These are phyloP conservation scores for Papilio glaucus DNA, from an alignment of 1,140 invertebrate genomes.

Conservation along the genomic window DNA sequence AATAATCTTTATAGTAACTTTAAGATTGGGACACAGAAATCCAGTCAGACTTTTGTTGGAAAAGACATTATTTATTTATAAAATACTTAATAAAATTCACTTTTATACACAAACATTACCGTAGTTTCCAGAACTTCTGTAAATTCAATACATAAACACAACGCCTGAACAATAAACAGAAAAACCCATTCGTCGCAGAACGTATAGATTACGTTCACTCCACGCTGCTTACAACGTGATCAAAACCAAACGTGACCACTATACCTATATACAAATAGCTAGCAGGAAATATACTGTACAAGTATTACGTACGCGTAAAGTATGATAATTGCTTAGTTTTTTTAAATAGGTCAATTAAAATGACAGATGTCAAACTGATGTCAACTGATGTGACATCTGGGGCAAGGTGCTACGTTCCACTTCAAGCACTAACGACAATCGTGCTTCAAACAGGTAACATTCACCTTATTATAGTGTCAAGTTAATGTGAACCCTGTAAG, in stretches of 20 bases:
- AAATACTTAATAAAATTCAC: not conserved
- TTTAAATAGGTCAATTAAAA: too few relatives aligned
- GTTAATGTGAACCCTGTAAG: too few relatives aligned
- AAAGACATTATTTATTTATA: not conserved
- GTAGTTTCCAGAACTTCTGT: slow-evolving; percentile 55
- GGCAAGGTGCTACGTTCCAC: too few relatives aligned
- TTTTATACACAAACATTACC: slow-evolving; percentile 35
- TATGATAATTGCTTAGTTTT: too few relatives aligned
- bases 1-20: slow-evolving; percentile 20
- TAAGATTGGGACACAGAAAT: slow-evolving; percentile 1
- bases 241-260: too few relatives aligned
- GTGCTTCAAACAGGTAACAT: too few relatives aligned
- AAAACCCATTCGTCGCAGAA: slow-evolving; percentile 46
- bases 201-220: slow-evolving; percentile 47
- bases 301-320: too few relatives aligned
- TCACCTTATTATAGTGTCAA: too few relatives aligned
- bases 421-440: too few relatives aligned
- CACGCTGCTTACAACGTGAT: slow-evolving; percentile 81
- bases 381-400: too few relatives aligned
- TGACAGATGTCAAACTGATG: too few relatives aligned
- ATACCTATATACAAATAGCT: not conserved
- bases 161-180: slow-evolving; percentile 47
- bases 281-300: not conserved
- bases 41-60: not conserved
- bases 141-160: slow-evolving; percentile 45